Percentiles rank a stretch among this genome's conserved stretches.
Conservation (phyloP, 2,888 invertebrate species). For the Tuta absoluta region DNA sequence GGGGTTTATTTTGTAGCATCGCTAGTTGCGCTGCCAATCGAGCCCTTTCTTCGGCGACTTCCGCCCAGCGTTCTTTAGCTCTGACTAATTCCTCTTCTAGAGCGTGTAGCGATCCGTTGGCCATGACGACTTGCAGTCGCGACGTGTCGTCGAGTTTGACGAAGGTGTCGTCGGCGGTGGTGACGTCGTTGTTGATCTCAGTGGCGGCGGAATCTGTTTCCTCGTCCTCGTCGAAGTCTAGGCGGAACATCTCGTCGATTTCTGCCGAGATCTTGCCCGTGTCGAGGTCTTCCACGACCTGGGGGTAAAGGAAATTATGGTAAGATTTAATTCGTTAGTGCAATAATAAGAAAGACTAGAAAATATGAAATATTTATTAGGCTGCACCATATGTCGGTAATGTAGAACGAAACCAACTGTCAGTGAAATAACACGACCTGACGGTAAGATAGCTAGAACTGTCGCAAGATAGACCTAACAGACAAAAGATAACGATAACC, state of each 20-base stretch:
- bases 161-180: slow-evolving; percentile 30
- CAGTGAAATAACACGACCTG: no score
- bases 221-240: slow-evolving; percentile 71
- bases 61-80: slow-evolving; percentile 87
- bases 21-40: slow-evolving; percentile 82
- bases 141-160: slow-evolving; percentile 59
- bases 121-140: slow-evolving; percentile 60
- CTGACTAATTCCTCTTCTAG: slow-evolving; percentile 87
- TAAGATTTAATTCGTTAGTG: neutral
- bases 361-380: neutral
- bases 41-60: slow-evolving; percentile 83
- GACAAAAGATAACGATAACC: no score
- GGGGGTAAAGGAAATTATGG: neutral
- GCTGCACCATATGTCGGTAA: neutral
- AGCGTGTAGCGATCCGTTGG: slow-evolving; percentile 81
- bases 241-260: slow-evolving; percentile 75
- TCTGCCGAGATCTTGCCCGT: slow-evolving; percentile 66
- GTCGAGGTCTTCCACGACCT: slow-evolving; percentile 49
- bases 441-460: no score
- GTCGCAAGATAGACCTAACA: no score
- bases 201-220: slow-evolving; percentile 68
- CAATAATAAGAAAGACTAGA: neutral
- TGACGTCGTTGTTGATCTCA: slow-evolving; percentile 56
- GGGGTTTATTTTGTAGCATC: slow-evolving; percentile 80
- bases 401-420: no score